Conservation (phyloP, 2,113 vertebrate genomes). For the Cavia aperea region DNA sequence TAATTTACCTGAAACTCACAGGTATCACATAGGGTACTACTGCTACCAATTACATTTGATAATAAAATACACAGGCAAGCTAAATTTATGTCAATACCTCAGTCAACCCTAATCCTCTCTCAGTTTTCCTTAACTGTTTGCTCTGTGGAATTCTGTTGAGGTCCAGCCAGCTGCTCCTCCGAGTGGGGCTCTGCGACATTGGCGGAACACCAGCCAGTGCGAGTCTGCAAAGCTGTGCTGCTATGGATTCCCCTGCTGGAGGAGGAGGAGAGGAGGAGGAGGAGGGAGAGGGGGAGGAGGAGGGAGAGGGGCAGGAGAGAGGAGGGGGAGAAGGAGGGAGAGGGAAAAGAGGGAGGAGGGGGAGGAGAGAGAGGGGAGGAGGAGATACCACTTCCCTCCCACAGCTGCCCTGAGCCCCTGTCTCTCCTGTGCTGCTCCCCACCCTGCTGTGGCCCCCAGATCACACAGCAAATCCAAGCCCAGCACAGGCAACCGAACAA, state of each 20-base stretch:
- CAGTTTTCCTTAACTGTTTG: background rate
- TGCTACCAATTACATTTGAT: background rate
- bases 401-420: fast-evolving
- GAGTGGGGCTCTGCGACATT: fast-evolving
- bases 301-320: no score
- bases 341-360: no score
- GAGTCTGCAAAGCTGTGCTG: fast-evolving
- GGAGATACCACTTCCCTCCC: fast-evolving
- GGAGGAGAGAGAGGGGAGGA: no score
- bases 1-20: background rate
- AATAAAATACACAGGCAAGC: background rate
- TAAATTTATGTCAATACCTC: background rate
- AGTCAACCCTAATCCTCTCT: background rate
- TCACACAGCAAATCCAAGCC: background rate
- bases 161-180: background rate
- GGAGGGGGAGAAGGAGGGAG: no score
- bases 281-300: fast-evolving
- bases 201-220: background rate
- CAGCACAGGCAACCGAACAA: background rate
- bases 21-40: background rate
- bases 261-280: no score
- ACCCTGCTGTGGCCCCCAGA: background rate
- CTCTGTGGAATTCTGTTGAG: background rate
- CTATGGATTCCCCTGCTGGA: fast-evolving
- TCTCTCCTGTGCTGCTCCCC: background rate